A percentile compares a stretch with the other conserved stretches of the same genome.
Evolutionary conservation across 1,140 invertebrate species (phyloP).

Genomic region (Drosophila nasuta): DNA sequence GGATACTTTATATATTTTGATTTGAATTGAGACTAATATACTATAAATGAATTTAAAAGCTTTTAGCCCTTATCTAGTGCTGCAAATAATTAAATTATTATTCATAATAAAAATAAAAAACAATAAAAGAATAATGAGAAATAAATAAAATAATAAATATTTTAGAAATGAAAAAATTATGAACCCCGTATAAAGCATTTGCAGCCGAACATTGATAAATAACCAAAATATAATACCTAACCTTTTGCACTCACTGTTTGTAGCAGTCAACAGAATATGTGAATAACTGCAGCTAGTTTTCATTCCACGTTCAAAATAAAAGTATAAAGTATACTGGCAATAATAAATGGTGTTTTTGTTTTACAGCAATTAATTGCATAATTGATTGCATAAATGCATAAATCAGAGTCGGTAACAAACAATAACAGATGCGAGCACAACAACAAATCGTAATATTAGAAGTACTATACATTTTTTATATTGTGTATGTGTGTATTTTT

Average conservation of each 20-base stretch:
- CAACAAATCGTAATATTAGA: conserved; percentile 47
- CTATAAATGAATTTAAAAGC: no score
- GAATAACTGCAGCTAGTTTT: conserved; percentile 61
- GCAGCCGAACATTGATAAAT: no score
- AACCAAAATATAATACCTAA: neutral
- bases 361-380: conserved; percentile 77
- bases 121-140: no score
- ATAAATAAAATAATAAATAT: no score
- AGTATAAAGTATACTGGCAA: neutral
- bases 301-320: conserved; percentile 55
- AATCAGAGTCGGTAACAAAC: conserved; percentile 53
- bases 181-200: no score
- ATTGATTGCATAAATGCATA: conserved; percentile 76
- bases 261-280: conserved; percentile 36
- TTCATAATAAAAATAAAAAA: no score
- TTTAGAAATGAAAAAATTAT: no score
- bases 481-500: conserved; percentile 21
- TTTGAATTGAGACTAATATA: no score
- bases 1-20: no score
- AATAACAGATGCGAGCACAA: conserved; percentile 31
- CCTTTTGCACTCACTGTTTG: neutral
- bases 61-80: no score
- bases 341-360: conserved; percentile 64
- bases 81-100: no score
- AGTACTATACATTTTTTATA: neutral